Conservation (phyloP, 2,888 invertebrate genomes). For the Cheiracanthium punctorium region DNA sequence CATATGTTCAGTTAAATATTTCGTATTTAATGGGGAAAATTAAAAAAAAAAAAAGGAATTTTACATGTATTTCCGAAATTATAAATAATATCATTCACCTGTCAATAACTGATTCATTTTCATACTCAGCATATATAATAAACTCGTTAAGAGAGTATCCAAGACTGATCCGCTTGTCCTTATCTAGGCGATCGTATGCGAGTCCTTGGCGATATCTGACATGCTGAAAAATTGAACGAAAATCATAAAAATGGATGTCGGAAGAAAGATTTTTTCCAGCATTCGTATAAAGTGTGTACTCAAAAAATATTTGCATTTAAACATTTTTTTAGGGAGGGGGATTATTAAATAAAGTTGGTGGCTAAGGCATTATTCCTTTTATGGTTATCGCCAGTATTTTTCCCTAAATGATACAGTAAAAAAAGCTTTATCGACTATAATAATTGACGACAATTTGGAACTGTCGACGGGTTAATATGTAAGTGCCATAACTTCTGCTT, state of each 20-base stretch:
- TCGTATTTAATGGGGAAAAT: too few relatives aligned
- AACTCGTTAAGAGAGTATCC: constrained; percentile 51
- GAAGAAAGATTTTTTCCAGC: too few relatives aligned
- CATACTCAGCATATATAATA: constrained; percentile 48
- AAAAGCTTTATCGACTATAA: too few relatives aligned
- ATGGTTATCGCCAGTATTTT: not conserved
- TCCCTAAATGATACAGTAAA: too few relatives aligned
- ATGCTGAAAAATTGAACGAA: constrained; percentile 1
- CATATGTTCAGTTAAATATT: too few relatives aligned
- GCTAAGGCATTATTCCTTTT: not conserved
- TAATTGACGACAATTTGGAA: too few relatives aligned
- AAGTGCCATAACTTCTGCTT: too few relatives aligned
- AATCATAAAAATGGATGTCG: not conserved
- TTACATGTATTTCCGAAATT: not conserved
- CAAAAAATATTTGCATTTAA: not conserved
- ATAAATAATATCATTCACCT: constrained; percentile 3
- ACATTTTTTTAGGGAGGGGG: not conserved
- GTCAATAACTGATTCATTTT: constrained; percentile 18
- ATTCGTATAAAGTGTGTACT: not conserved
- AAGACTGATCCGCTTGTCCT: constrained; percentile 25
- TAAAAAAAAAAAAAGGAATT: too few relatives aligned
- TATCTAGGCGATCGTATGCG: constrained; percentile 29
- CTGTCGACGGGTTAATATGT: too few relatives aligned
- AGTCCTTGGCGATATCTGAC: constrained; percentile 5
- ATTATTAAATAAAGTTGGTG: not conserved